Base-by-base conservation (phyloP, 2,888 invertebrate genomes). In the Nomada lathburiana region DNA sequence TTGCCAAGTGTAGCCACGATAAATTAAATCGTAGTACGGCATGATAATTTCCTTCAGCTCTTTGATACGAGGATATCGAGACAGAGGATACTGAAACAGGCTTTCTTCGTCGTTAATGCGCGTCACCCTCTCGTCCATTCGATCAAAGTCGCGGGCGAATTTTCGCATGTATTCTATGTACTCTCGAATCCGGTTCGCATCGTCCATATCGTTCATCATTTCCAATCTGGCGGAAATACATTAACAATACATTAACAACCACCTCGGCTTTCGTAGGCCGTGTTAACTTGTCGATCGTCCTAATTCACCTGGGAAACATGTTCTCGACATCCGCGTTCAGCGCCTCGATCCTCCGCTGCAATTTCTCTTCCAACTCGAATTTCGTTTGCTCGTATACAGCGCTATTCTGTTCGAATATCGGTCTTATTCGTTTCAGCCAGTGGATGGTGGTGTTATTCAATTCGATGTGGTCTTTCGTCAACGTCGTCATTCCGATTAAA, bases 101-200 rank as follows among this genome's bases (percentile, higher is more conserved):
- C 94, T 94, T 94, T 99, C 98, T 94, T 99, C 98, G 88, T 96
- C 96, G 94, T 98, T 98, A 69, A 98, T 98, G 98, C 98, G 98
- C 7, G 94, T 93, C 23, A 98, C 97, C 86, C 97, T 95, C 86
- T 96, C 96, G 89, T 97, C 96, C 89, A 98, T 97, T 26, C 96
- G 96, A 79, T 96, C 95, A 65, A 99, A 94, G 79, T 97, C 95
- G 89, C 97, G 96, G 76, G 97, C 96, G 63, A 98, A 96, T 86
- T 96, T 96, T 73, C 97, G 95, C 86, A 98, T 95, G 89, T 97
- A 96, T 92, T 97, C 96, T 52, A 97, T 95, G 93, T 98, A 98
- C 89, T 97, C 97, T 18, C 96, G 95, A 84, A 98, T 96, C 90
- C 97, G 96, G 70, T 96, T 95, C 7, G 96, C 95, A 88, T 98